Evolutionary conservation across 2,797 vertebrate genomes (phyloP).

Genomic region (Darevskia nairensis): DNA sequence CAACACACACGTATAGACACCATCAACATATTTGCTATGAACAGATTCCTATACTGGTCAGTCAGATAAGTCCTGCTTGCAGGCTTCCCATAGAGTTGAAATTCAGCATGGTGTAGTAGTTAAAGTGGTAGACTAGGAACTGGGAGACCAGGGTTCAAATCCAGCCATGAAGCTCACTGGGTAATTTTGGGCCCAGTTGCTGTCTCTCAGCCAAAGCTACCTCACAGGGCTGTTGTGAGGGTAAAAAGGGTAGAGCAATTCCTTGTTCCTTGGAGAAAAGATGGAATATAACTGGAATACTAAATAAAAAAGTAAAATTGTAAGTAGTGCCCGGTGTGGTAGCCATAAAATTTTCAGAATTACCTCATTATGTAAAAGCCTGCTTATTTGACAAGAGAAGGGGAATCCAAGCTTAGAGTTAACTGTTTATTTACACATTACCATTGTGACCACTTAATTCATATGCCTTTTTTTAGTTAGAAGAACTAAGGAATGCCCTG

Average conservation of each 20-base stretch:
- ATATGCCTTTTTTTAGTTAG: conserved; percentile 82
- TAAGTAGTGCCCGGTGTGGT: neutral
- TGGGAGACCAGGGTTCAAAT: neutral
- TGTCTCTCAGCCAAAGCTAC: no score
- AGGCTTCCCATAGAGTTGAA: no score
- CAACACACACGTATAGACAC: neutral
- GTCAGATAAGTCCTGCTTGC: no score
- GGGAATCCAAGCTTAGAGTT: neutral
- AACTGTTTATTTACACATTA: neutral
- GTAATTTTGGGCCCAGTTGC: no score
- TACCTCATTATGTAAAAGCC: rapidly evolving
- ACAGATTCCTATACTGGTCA: no score
- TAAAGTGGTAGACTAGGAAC: neutral
- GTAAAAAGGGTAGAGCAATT: no score
- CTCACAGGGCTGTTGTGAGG: no score
- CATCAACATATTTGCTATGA: neutral
- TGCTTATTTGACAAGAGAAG: neutral
- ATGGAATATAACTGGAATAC: no score
- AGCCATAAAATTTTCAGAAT: neutral
- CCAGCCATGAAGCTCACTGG: no score
- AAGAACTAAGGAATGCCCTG: conserved; percentile 93
- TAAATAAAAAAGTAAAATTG: no score
- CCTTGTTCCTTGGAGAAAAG: no score
- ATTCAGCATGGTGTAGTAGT: no score
- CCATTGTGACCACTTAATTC: conserved; percentile 9